phyloP scores from a whole-genome alignment of 2,888 invertebrate species.

The Yponomeuta sedellus region DNA sequence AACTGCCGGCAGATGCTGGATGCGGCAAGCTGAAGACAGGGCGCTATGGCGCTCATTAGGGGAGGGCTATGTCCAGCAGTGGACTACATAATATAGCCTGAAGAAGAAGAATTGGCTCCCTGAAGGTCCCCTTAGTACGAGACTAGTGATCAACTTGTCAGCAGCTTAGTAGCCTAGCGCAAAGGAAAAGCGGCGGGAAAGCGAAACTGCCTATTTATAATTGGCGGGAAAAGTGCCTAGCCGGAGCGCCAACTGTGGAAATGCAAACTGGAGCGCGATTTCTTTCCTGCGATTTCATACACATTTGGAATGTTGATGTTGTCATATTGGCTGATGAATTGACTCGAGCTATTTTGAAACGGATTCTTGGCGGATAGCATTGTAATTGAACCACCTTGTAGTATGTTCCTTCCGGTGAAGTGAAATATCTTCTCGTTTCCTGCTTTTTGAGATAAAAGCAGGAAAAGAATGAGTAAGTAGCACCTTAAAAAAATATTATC shows the following conservation, averaged over 20 bases:
- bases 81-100: too few species aligned
- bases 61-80: too few species aligned
- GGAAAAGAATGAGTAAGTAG: too few species aligned
- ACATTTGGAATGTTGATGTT: conserved; percentile 7
- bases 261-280: conserved; percentile 39
- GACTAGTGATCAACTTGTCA: neutral
- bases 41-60: too few species aligned
- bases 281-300: conserved; percentile 42
- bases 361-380: neutral
- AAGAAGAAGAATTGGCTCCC: too few species aligned
- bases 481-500: too few species aligned
- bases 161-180: neutral
- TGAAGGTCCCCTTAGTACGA: neutral
- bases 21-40: too few species aligned
- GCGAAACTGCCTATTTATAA: conserved; percentile 20
- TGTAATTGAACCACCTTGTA: neutral
- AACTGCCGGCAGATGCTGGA: too few species aligned
- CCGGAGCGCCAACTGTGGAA: conserved; percentile 25
- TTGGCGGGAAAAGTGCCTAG: conserved; percentile 52
- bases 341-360: neutral
- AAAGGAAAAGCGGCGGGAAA: conserved; percentile 19
- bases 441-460: too few species aligned
- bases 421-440: too few species aligned
- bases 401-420: too few species aligned
- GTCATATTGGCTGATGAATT: neutral